Evolutionary conservation across 2,113 vertebrate genomes (phyloP).

Genomic region (Oryzias javanicus): DNA sequence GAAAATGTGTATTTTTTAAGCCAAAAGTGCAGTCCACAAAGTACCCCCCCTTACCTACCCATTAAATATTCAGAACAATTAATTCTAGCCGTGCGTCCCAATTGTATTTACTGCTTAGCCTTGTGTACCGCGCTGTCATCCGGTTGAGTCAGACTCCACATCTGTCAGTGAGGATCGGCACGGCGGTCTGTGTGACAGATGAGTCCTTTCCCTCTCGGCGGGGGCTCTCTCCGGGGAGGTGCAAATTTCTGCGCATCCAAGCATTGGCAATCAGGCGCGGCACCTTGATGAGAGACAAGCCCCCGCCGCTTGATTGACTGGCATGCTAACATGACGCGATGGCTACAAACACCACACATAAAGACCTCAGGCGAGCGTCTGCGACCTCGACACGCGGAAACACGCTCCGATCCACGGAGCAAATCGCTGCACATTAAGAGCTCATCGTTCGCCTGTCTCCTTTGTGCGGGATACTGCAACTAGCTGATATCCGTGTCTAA

Average conservation of each 20-base stretch:
- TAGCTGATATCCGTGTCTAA: slow-evolving; percentile 59
- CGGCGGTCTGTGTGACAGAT: slow-evolving; percentile 68
- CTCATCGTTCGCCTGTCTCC: slow-evolving; percentile 35
- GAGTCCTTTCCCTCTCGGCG: slow-evolving; percentile 58
- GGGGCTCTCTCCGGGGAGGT: slow-evolving; percentile 56
- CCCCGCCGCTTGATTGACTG: slow-evolving; percentile 73
- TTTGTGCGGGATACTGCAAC: slow-evolving; percentile 40
- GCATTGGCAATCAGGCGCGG: slow-evolving; percentile 69
- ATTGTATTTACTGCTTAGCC: slow-evolving; percentile 49
- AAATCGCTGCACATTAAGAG: slow-evolving; percentile 54
- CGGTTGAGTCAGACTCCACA: slow-evolving; percentile 56
- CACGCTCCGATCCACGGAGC: slow-evolving; percentile 51
- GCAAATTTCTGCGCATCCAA: slow-evolving; percentile 66
- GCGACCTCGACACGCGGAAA: slow-evolving; percentile 41
- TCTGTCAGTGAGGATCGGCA: slow-evolving; percentile 67
- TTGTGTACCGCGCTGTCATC: slow-evolving; percentile 47
- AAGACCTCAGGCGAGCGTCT: slow-evolving; percentile 35
- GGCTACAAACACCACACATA: slow-evolving; percentile 50
- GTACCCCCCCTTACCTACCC: background rate
- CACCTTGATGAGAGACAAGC: slow-evolving; percentile 73
- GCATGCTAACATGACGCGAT: slow-evolving; percentile 67
- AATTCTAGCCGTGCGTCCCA: slow-evolving; percentile 23
- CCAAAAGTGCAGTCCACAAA: too few species aligned
- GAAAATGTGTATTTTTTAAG: too few species aligned
- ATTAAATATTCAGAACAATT: slow-evolving; percentile 1